These are phyloP conservation scores for Pteromalus puparum DNA, from an alignment of 1,140 invertebrate genomes.

Conservation along the genomic window DNA sequence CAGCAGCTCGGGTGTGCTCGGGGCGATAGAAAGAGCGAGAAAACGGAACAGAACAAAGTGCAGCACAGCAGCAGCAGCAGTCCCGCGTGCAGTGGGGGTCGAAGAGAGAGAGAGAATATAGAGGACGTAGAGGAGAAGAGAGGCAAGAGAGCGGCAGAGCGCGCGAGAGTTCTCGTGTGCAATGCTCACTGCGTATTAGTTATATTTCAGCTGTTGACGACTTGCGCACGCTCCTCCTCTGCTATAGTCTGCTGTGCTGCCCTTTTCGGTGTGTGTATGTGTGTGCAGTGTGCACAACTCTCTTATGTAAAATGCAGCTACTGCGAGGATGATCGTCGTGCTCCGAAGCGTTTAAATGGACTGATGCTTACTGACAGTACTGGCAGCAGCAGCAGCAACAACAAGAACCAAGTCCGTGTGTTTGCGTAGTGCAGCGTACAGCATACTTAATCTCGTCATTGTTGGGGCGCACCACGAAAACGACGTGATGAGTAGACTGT, in stretches of 20 bases:
- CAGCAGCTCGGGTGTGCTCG: not conserved
- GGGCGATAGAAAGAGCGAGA: not conserved
- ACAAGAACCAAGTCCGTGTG: not conserved
- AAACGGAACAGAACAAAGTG: not conserved
- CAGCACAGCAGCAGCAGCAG: too few species aligned
- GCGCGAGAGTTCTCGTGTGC: not conserved
- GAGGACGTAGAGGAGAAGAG: not conserved
- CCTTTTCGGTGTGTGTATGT: not conserved
- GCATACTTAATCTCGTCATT: not conserved
- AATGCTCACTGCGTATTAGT: not conserved
- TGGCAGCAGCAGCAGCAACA: not conserved
- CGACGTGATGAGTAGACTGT: slow-evolving; percentile 9
- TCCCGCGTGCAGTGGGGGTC: not conserved
- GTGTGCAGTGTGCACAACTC: not conserved
- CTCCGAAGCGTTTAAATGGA: not conserved
- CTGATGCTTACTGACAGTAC: not conserved
- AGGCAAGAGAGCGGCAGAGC: too few species aligned
- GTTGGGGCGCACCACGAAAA: not conserved
- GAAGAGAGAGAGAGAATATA: not conserved
- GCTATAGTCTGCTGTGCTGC: too few species aligned
- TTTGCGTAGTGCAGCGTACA: not conserved
- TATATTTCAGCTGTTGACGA: not conserved
- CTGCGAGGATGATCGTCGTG: not conserved
- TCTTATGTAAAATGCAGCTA: not conserved
- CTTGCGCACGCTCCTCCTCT: too few species aligned